phyloP scores from a whole-genome alignment of 2,113 vertebrate species.

The Arvicanthis niloticus region DNA sequence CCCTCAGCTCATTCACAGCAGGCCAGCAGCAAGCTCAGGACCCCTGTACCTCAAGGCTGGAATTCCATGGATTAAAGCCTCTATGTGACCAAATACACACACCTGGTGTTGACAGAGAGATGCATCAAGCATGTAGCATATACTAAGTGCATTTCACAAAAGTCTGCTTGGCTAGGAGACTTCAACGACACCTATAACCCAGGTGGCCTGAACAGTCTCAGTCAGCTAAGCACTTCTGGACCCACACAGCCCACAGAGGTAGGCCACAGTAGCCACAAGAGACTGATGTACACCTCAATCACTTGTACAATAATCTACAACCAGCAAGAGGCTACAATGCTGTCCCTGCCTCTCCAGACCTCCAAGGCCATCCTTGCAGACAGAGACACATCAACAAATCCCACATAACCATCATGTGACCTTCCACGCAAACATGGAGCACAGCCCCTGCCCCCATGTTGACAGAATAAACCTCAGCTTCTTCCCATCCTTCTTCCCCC shows the following conservation, averaged over 20 bases:
- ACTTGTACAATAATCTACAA: too few species aligned
- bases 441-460: rapidly evolving
- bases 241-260: neutral
- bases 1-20: neutral
- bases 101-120: neutral
- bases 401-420: rapidly evolving
- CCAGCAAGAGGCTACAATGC: rapidly evolving
- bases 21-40: neutral
- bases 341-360: neutral
- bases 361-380: rapidly evolving
- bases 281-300: neutral
- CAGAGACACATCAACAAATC: neutral
- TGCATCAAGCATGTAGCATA: rapidly evolving
- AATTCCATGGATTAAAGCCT: neutral
- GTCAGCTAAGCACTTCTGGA: rapidly evolving
- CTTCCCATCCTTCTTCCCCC: rapidly evolving
- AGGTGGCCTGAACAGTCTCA: neutral
- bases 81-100: neutral
- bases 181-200: rapidly evolving
- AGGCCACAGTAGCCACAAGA: neutral
- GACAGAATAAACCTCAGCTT: neutral
- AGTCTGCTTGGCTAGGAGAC: neutral
- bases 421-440: neutral
- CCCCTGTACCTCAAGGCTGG: neutral
- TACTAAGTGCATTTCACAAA: neutral